phyloP scores from a whole-genome alignment of 2,888 invertebrate species.

The Chirona hameri region DNA sequence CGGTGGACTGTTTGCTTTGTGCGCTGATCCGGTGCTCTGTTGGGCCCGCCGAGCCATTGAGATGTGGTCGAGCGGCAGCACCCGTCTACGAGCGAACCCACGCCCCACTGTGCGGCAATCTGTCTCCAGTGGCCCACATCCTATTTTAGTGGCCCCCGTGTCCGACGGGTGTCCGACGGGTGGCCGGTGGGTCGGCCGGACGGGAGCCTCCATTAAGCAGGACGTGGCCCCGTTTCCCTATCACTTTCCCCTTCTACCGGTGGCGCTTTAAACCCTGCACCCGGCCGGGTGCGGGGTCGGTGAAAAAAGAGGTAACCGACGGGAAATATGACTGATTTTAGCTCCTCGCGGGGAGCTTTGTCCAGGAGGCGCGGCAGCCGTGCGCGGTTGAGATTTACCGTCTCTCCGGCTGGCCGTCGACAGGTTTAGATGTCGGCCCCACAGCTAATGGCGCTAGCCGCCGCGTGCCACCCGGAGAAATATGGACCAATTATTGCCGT shows the following conservation, averaged over 20 bases:
- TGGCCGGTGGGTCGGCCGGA: not conserved
- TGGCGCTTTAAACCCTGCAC: not conserved
- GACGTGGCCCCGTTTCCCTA: not conserved
- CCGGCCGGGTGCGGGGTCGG: not conserved
- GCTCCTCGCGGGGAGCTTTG: no score
- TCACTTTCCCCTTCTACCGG: not conserved
- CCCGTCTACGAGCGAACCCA: not conserved
- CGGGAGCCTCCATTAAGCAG: not conserved
- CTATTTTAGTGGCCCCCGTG: not conserved
- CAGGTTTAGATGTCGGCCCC: not conserved
- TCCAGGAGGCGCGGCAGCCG: not conserved
- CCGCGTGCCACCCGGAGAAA: not conserved
- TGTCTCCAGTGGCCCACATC: not conserved
- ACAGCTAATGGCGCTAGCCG: not conserved
- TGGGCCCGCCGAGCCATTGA: not conserved
- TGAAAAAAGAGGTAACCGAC: not conserved
- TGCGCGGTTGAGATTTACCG: not conserved
- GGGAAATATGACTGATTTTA: not conserved
- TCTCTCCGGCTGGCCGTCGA: not conserved
- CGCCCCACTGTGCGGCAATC: not conserved
- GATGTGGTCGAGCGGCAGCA: not conserved
- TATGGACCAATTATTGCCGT: conserved; percentile 4
- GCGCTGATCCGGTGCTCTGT: not conserved
- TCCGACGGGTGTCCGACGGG: not conserved
- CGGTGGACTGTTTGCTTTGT: not conserved